Conservation (phyloP, 2,797 vertebrate species). For the Tauraco hartlaubi region DNA sequence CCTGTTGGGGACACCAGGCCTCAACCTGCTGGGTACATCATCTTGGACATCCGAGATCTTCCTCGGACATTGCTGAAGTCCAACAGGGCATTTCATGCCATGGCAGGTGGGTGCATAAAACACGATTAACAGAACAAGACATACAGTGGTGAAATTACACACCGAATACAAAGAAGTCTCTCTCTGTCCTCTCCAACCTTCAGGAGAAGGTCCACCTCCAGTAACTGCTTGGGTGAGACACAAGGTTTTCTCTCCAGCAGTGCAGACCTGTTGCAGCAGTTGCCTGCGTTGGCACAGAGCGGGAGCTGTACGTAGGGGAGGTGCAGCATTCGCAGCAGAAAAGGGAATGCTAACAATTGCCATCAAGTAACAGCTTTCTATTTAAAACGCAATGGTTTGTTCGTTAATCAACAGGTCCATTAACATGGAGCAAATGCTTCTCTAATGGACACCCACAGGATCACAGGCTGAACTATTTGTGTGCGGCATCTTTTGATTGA, state of each 20-base stretch:
- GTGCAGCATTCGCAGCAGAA: not conserved
- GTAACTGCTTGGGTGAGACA: not conserved
- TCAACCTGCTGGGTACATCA: too few relatives aligned
- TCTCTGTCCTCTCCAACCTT: not conserved
- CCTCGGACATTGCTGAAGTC: not conserved
- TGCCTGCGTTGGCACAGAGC: not conserved
- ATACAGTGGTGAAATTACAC: not conserved
- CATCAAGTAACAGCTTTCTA: constrained; percentile 3
- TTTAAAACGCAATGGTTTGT: constrained; percentile 12
- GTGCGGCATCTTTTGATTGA: constrained; percentile 60
- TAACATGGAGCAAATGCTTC: constrained; percentile 25
- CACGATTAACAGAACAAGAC: not conserved
- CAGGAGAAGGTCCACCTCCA: not conserved
- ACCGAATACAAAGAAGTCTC: not conserved
- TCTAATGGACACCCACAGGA: constrained; percentile 49
- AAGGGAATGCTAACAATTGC: not conserved
- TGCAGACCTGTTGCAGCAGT: not conserved
- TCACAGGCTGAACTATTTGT: constrained; percentile 12
- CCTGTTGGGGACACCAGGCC: not conserved
- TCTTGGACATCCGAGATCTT: not conserved
- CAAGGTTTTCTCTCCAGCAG: not conserved
- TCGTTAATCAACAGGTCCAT: constrained; percentile 66
- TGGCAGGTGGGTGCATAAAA: not conserved
- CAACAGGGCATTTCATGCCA: not conserved
- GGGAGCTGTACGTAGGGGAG: not conserved